Conservation (phyloP, 2,797 vertebrate species). For the Megaceryle alcyon region DNA sequence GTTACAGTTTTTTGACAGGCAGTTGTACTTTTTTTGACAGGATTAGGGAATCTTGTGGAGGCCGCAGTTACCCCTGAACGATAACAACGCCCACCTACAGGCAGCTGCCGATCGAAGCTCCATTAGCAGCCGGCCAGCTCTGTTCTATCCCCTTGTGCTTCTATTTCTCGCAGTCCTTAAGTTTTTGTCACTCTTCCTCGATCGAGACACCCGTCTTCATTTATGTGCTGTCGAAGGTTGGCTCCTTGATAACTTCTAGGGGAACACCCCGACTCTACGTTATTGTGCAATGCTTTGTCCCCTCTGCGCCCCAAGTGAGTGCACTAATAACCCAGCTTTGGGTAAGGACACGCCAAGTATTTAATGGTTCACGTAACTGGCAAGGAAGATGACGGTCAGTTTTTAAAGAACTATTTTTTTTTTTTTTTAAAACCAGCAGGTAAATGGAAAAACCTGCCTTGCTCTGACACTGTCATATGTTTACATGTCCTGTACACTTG, state of each 20-base stretch:
- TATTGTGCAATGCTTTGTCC: conserved; percentile 59
- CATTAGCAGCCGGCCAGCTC: conserved; percentile 52
- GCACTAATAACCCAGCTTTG: conserved; percentile 28
- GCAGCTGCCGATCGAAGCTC: conserved; percentile 46
- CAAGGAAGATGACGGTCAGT: conserved; percentile 51
- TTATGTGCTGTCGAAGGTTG: conserved; percentile 47
- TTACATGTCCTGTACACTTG: conserved; percentile 76
- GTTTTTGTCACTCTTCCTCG: conserved; percentile 46
- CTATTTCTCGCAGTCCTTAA: conserved; percentile 55
- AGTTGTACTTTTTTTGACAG: conserved; percentile 72
- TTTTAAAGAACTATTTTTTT: conserved; percentile 44
- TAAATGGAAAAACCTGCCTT: conserved; percentile 36
- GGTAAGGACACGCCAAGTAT: conserved; percentile 43
- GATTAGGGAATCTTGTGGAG: conserved; percentile 79
- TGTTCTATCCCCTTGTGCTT: conserved; percentile 50
- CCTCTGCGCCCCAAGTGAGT: conserved; percentile 30
- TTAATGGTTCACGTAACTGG: conserved; percentile 9
- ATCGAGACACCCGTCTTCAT: conserved; percentile 25
- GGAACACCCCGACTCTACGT: not conserved
- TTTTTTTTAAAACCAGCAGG: conserved; percentile 52
- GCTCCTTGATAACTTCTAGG: conserved; percentile 33
- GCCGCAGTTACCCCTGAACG: conserved; percentile 75
- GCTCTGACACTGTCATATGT: conserved; percentile 70
- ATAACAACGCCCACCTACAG: conserved; percentile 26
- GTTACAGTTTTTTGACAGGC: conserved; percentile 25